These are phyloP conservation scores for Steromphala cineraria DNA, from an alignment of 2,888 invertebrate genomes.

Conservation along the genomic window DNA sequence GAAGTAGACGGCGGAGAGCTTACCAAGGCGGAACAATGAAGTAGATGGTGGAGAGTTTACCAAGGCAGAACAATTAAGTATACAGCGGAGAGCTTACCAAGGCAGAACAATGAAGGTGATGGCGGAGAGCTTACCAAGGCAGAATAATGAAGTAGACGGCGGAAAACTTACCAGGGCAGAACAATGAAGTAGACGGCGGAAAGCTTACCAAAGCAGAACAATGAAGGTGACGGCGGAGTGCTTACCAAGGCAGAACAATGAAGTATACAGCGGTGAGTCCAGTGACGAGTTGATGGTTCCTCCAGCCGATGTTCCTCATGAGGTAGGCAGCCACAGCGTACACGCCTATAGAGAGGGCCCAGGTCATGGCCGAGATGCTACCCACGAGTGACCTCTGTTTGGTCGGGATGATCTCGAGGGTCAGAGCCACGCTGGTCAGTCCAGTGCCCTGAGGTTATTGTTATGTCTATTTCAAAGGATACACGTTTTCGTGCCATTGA, in stretches of 20 bases:
- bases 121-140: background rate
- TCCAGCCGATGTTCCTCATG: background rate
- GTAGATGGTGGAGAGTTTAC: no score
- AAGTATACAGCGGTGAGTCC: background rate
- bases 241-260: background rate
- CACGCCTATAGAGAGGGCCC: background rate
- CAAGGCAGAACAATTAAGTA: background rate
- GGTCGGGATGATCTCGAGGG: background rate
- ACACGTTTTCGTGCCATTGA: no score
- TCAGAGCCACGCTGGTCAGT: background rate
- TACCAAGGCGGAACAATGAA: no score
- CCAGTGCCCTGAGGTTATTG: background rate
- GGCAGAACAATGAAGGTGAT: background rate
- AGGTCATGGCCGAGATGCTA: background rate
- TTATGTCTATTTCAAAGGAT: no score
- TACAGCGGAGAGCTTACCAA: background rate
- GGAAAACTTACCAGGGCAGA: background rate
- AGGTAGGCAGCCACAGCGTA: background rate
- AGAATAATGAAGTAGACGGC: background rate
- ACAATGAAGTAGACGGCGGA: background rate
- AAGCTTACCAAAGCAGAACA: background rate
- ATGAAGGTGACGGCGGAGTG: background rate
- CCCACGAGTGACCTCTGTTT: background rate
- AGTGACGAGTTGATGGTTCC: background rate
- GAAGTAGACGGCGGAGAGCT: no score